Evolutionary conservation across 2,888 invertebrate genomes (phyloP), one percentile per base, ranked within the genome.

Genomic region (Acanthosoma haemorrhoidale): DNA sequence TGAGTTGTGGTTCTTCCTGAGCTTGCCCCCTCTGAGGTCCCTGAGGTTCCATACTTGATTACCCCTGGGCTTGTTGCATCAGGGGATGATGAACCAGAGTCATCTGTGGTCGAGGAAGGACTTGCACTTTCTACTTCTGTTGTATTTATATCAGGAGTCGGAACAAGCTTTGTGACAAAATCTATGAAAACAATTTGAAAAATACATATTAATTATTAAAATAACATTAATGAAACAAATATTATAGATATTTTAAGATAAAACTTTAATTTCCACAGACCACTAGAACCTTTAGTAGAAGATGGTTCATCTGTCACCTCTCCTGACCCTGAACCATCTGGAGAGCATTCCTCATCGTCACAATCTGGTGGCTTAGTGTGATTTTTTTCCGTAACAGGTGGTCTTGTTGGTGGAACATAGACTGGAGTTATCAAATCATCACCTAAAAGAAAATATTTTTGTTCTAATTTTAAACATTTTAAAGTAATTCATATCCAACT

Each of bases 401-500:
- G 90, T 76, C 86, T 84, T 34, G 89, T 88, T 2, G 92, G 89
- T 1, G 92, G 92, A 13, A 93, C 90, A 79, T 93, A 94, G 1
- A 95, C 93, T 0, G 96, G 94, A 0, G 94, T 95, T 75, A 96
- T 94, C 69, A 96, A 86, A 79, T 95, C 95, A 79, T 96, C 95
- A 32, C 92, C 92, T 67, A 91, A 89, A 57, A 29, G 13, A n/a
- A 9, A 43, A 38, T 16, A 60, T 18, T 18, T 43, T 13, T 43
- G 3, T 1, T 11, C 11, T 43, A 32, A 32, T 43, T n/a, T n/a
- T 21, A 21, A 18, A 4, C 5, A 25, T 3, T 25, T 51, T 2
- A n/a, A n/a, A n/a, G n/a, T n/a, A n/a, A n/a, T n/a, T n/a, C n/a
- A n/a, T n/a, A n/a, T n/a, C n/a, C n/a, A n/a, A n/a, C n/a, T n/a